Evolutionary conservation across 2,797 vertebrate genomes (phyloP), one percentile per base, ranked within the genome.

Genomic region (Muscicapa striata): DNA sequence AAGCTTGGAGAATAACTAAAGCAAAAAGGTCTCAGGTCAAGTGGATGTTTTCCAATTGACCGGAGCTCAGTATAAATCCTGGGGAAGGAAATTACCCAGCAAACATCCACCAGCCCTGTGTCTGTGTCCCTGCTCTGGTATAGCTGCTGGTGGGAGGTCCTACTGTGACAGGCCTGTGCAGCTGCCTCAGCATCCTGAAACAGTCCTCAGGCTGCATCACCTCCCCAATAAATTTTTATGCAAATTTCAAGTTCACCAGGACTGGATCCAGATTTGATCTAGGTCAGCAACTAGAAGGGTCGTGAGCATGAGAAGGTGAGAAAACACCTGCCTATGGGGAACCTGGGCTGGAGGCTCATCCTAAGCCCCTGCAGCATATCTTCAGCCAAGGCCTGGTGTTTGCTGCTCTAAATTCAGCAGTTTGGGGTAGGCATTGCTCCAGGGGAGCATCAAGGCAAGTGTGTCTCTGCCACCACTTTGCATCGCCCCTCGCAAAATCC

Each of bases 401-500:
- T 32, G 22, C 52, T 52, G 63, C 46, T 64, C 2, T 16, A 14
- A 61, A 32, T 70, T 23, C 6, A 3, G 80, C 34, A 21, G 15
- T 32, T 78, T 78, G 72, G 62, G 32, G 15, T 11, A 10, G 36
- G 45, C 11, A 48, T 1, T 0, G 0, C 46, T 63, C 11, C 3
- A 0, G 0, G 78, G 63, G 52, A 63, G 0, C 6, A 6, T 45
- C 12, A 12, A 64, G 46, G 75, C 55, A 52, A n/a, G 49, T 0
- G 4, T 1, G 1, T 57, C 48, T 75, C 55, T 20, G 6, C 9
- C 3, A 8, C 34, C 0, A 0, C 32, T 75, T 68, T 1, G 0
- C 5, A 1, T 30, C 3, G 0, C 38, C 21, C 40, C 72, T 82
- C 1, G 0, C 6, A 13, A 55, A 46, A 30, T 34, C 20, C 57